Conservation (phyloP, 2,888 invertebrate species). For the Lysandra bellargus region DNA sequence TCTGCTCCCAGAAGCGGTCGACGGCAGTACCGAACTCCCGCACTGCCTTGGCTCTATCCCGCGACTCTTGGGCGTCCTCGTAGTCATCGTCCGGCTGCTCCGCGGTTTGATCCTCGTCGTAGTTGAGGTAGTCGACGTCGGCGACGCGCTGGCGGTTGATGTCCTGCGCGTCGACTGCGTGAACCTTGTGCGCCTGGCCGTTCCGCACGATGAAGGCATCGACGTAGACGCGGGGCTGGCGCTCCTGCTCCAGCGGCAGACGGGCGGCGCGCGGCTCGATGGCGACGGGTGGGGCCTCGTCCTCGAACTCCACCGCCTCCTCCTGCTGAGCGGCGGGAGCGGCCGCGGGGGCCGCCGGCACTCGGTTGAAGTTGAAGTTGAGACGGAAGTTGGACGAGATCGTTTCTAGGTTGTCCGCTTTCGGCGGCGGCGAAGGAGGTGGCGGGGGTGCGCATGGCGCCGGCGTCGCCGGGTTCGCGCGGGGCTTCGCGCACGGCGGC, state of each 20-base stretch:
- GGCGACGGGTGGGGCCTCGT: slow-evolving; percentile 53
- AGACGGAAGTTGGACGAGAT: slow-evolving; percentile 68
- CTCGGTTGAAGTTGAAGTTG: slow-evolving; percentile 67
- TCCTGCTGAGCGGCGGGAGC: slow-evolving; percentile 43
- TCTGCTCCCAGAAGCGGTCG: slow-evolving; percentile 69
- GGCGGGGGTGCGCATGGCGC: slow-evolving; percentile 56
- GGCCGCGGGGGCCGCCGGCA: slow-evolving; percentile 53
- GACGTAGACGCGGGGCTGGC: slow-evolving; percentile 67
- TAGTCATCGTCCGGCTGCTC: slow-evolving; percentile 62
- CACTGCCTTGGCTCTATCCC: slow-evolving; percentile 59
- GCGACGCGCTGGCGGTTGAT: slow-evolving; percentile 48
- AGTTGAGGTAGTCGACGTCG: slow-evolving; percentile 61
- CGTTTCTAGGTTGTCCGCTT: slow-evolving; percentile 60
- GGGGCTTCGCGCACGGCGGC: slow-evolving; percentile 56
- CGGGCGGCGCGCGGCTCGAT: slow-evolving; percentile 66
- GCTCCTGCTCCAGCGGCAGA: slow-evolving; percentile 57
- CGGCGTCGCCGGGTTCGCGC: slow-evolving; percentile 64
- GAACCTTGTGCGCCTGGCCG: slow-evolving; percentile 67
- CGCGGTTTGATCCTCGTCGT: slow-evolving; percentile 53
- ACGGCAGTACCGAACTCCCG: slow-evolving; percentile 65
- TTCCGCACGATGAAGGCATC: slow-evolving; percentile 71
- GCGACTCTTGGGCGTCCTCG: slow-evolving; percentile 67
- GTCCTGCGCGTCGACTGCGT: slow-evolving; percentile 62
- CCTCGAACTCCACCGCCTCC: slow-evolving; percentile 38
- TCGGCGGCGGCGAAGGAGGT: slow-evolving; percentile 52